Percentiles rank a stretch among this genome's conserved stretches.
These are phyloP conservation scores for Sparidentex hasta DNA, from an alignment of 2,797 vertebrate genomes.

Conservation along the genomic window DNA sequence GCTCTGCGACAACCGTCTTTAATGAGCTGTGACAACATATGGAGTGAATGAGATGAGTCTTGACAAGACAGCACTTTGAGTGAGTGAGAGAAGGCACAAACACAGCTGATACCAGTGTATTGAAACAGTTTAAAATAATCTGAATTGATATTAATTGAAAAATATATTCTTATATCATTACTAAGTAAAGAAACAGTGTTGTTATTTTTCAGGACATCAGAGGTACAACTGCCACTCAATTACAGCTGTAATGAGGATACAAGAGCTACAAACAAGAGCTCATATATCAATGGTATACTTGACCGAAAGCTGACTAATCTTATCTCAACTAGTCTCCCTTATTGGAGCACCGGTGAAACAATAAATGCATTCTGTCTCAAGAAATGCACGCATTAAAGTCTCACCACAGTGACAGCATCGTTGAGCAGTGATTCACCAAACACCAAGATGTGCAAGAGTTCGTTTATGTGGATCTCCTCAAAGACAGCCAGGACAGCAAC, in stretches of 20 bases:
- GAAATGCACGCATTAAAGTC: background rate
- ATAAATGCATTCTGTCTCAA: background rate
- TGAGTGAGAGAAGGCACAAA: too few species aligned
- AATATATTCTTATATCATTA: too few species aligned
- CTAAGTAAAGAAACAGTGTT: too few species aligned
- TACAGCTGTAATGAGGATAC: background rate
- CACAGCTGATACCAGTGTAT: too few species aligned
- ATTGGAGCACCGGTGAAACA: background rate
- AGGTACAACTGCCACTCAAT: background rate
- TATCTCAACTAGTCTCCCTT: background rate
- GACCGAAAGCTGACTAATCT: too few species aligned
- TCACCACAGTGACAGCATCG: conserved; percentile 97
- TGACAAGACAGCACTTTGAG: too few species aligned
- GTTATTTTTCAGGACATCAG: background rate
- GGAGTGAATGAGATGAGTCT: background rate
- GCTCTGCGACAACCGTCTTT: too few species aligned
- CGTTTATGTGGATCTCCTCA: conserved; percentile 99
- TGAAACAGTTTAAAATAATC: too few species aligned
- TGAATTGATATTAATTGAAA: too few species aligned
- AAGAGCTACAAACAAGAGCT: background rate
- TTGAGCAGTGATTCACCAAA: conserved; percentile 98
- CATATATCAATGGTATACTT: background rate
- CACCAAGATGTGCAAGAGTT: conserved; percentile 96
- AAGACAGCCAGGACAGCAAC: conserved; percentile 98
- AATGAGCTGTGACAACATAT: background rate